Evolutionary conservation across 2,797 vertebrate species (phyloP).

Genomic region (Malurus leucopterus): DNA sequence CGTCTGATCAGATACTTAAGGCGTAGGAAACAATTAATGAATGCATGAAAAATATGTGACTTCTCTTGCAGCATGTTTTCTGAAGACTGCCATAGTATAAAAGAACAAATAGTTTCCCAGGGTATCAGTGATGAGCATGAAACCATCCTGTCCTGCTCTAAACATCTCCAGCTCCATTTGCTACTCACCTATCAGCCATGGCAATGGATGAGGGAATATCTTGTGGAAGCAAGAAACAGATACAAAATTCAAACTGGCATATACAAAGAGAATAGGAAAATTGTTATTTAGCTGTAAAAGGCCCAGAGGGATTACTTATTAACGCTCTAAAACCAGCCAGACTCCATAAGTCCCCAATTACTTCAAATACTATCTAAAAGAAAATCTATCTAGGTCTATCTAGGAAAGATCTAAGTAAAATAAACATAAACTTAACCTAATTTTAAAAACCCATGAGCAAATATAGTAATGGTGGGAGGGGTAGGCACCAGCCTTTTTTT

Average conservation of each 20-base stretch:
- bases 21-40: slow-evolving; percentile 38
- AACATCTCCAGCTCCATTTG: neutral
- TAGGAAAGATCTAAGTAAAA: neutral
- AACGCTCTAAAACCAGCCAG: neutral
- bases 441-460: neutral
- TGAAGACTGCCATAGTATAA: neutral
- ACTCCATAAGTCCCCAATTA: neutral
- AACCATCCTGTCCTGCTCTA: neutral
- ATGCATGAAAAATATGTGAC: neutral
- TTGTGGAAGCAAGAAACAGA: neutral
- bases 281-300: neutral
- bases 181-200: neutral
- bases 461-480: neutral
- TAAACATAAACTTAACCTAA: neutral
- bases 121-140: neutral
- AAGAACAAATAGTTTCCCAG: neutral
- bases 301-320: neutral
- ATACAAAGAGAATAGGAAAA: neutral
- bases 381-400: neutral
- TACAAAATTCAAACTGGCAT: neutral
- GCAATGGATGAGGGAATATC: neutral
- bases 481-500: neutral
- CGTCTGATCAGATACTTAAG: neutral
- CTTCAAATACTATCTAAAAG: neutral
- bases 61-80: neutral